These are phyloP conservation scores for Lepus oiostolus DNA, from an alignment of 2,797 vertebrate genomes.

Conservation along the genomic window DNA sequence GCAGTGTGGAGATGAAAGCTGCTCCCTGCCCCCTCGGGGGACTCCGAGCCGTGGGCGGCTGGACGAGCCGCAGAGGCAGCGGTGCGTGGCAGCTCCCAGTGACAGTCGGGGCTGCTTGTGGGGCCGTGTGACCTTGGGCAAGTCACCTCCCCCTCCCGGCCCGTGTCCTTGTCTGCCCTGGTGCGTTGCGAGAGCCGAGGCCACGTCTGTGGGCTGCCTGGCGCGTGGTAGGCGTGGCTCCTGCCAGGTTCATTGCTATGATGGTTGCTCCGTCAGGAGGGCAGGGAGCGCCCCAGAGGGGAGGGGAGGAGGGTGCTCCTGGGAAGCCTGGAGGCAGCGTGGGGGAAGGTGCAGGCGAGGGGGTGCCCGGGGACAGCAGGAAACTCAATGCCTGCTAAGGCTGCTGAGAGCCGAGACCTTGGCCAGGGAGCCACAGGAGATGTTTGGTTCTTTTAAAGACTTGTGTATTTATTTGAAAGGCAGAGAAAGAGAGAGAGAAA, in stretches of 20 bases:
- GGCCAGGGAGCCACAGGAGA: neutral
- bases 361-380: neutral
- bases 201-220: neutral
- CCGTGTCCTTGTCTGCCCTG: neutral
- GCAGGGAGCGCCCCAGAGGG: neutral
- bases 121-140: slow-evolving; percentile 45
- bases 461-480: no score
- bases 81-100: neutral
- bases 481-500: no score
- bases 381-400: neutral
- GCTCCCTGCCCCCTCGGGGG: neutral
- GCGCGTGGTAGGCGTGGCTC: neutral
- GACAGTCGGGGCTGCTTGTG: neutral
- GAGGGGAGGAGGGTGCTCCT: neutral
- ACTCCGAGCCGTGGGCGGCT: neutral
- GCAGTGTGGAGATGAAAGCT: slow-evolving; percentile 14
- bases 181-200: neutral
- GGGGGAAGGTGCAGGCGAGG: neutral
- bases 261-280: neutral
- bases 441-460: neutral
- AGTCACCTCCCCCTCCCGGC: neutral
- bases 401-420: neutral
- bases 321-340: neutral
- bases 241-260: slow-evolving; percentile 22
- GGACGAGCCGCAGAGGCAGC: fast-evolving